phyloP scores from a whole-genome alignment of 2,113 vertebrate species.

The Gobiocypris rarus region DNA sequence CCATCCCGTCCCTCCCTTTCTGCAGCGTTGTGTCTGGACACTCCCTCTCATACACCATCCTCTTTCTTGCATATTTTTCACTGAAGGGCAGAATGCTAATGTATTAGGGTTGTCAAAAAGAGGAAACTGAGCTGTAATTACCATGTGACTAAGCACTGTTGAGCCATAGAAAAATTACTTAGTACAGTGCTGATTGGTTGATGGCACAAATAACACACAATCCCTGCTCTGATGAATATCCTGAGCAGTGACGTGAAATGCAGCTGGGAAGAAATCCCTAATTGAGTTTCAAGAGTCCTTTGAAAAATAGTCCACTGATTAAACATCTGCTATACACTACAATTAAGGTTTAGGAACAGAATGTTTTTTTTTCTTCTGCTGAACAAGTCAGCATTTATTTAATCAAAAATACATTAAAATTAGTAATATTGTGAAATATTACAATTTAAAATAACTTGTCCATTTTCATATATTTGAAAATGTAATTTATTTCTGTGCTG shows the following conservation, averaged over 20 bases:
- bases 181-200: neutral
- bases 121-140: neutral
- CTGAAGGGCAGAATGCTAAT: neutral
- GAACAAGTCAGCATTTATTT: too few species aligned
- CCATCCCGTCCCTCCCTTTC: conserved; percentile 28
- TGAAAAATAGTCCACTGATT: neutral
- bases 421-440: too few species aligned
- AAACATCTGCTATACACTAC: neutral
- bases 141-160: neutral
- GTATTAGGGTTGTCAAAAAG: neutral
- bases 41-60: neutral
- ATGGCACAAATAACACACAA: neutral
- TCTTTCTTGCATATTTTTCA: neutral
- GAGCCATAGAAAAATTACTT: neutral
- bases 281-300: neutral
- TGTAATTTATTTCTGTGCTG: neutral
- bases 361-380: too few species aligned
- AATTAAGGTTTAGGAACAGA: too few species aligned
- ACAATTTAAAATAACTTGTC: neutral
- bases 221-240: neutral
- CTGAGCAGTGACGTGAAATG: neutral
- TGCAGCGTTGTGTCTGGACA: neutral
- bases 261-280: neutral
- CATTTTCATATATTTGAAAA: neutral
- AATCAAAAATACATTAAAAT: too few species aligned